Base-by-base conservation (phyloP, 2,888 invertebrate species). In the Cerceris rybyensis region DNA sequence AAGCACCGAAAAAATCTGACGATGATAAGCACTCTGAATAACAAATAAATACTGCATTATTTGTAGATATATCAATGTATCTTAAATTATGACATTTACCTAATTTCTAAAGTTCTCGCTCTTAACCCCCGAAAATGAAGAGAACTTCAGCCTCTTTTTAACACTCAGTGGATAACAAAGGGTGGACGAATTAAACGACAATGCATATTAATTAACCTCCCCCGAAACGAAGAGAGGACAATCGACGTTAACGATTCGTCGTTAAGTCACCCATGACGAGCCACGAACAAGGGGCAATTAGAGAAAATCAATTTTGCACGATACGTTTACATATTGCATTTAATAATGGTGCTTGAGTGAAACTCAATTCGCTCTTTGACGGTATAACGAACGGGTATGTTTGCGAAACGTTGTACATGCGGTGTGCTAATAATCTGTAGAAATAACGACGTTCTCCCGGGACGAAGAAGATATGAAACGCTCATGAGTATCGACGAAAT, bases 271-370 rank as follows among this genome's bases (percentile, higher is more conserved):
- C 70, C 63, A 65, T 57, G 74, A 69, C 78, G 77, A 59, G 59
- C 63, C 63, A 69, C 77, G 78, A 78, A 80, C 74, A 81, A 80
- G 74, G 73, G 81, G 71, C 74, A 81, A 81, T 81, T 81, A 80
- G 80, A 74, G 80, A 77, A 81, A 81, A 81, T 81, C 80, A 78
- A 81, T 81, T 77, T 81, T 66, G 71, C 80, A 70, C 76, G 76
- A 76, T 76, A 70, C 76, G 80, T 81, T 81, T 80, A 72, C 76
- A 81, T 69, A 79, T 72, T 66, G 79, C 76, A 80, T 75, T 81
- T 81, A 75, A 78, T 78, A 80, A 78, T 61, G 59, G 70, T 74
- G 78, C 70, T 74, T 61, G 64, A 58, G 60, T 58, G 67, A 55
- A 70, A 70, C 60, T 77, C 70, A 55, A 77, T 80, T 77, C 67